A percentile compares a stretch with the other conserved stretches of the same genome.
Evolutionary conservation across 2,113 vertebrate genomes (phyloP).

Genomic region (Nothobranchius kuhntae): DNA sequence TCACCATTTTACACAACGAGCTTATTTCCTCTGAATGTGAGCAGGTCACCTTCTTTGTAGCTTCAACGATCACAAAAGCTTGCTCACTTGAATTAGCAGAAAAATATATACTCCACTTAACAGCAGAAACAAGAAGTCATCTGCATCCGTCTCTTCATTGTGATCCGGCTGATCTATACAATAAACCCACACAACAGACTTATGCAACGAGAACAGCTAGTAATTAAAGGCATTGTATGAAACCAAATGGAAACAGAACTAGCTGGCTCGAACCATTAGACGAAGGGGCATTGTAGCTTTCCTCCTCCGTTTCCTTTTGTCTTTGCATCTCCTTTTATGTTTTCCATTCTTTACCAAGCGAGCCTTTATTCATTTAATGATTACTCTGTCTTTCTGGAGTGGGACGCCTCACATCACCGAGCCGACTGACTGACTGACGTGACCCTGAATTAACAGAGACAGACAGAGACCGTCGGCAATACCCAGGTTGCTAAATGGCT

Average conservation of each 20-base stretch:
- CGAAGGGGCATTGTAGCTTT: slow-evolving; percentile 24
- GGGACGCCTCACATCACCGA: slow-evolving; percentile 31
- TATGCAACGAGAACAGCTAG: slow-evolving; percentile 30
- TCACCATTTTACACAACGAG: slow-evolving; percentile 9
- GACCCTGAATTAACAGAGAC: slow-evolving; percentile 62
- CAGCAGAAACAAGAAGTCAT: background rate
- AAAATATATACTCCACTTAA: background rate
- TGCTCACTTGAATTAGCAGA: background rate
- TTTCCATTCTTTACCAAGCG: slow-evolving; percentile 42
- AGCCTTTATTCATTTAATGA: slow-evolving; percentile 53
- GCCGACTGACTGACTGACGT: slow-evolving; percentile 43
- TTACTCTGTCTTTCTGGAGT: slow-evolving; percentile 41
- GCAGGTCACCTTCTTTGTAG: background rate
- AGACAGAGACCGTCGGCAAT: background rate
- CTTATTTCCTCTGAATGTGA: background rate
- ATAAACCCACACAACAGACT: slow-evolving; percentile 47
- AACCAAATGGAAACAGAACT: slow-evolving; percentile 41
- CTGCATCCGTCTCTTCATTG: slow-evolving; percentile 12
- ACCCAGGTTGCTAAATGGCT: slow-evolving; percentile 24
- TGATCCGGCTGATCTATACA: slow-evolving; percentile 19
- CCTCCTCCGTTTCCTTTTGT: slow-evolving; percentile 45
- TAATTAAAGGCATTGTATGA: slow-evolving; percentile 65
- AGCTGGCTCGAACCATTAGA: slow-evolving; percentile 45
- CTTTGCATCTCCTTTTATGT: slow-evolving; percentile 49
- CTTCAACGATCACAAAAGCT: background rate